Evolutionary conservation across 2,113 vertebrate genomes (phyloP), one percentile per base, ranked within the genome.

Genomic region (Zapornia atra): DNA sequence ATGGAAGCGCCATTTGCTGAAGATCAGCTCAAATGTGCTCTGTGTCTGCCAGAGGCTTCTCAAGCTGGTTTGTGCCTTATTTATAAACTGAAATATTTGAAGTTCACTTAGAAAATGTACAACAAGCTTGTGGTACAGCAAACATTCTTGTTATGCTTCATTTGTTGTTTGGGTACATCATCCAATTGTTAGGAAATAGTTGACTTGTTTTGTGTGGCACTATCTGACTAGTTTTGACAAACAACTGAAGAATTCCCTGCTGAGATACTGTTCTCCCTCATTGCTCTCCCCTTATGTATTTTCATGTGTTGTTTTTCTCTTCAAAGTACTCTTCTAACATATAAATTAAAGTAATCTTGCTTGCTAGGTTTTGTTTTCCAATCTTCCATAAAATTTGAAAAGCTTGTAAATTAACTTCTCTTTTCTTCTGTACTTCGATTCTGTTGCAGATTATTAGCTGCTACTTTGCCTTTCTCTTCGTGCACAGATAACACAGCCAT

Each of bases 311-410:
- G 69, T 53, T 96, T 95, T 73, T 66, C 24, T 70, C 72, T 86
- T 75, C 38, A 40, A 64, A 75, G 36, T 75, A 65, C 33, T 72
- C 36, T 79, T 84, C 79, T 86, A 94, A 88, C 53, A 71, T 86
- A 88, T 75, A 86, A 94, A 93, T 93, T 90, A 50, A 22, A 34
- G 25, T 36, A 87, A 71, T 91, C 76, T 91, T 91, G 6, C 56
- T 86, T 94, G 60, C 24, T 84, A 79, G 42, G 38, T 68, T 92
- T 95, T 86, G 76, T 88, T 95, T 92, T 91, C 76, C 50, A 79
- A 8, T 88, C 65, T 93, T 60, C 90, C 44, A 79, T 86, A 86
- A 91, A 93, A 90, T 90, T 82, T 69, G 53, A 78, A 90, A 84
- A 84, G 26, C 65, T 82, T 92, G 69, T 79, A 92, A 95, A 88